Base-by-base conservation (phyloP, 2,888 invertebrate genomes). In the Eupithecia abbreviata region DNA sequence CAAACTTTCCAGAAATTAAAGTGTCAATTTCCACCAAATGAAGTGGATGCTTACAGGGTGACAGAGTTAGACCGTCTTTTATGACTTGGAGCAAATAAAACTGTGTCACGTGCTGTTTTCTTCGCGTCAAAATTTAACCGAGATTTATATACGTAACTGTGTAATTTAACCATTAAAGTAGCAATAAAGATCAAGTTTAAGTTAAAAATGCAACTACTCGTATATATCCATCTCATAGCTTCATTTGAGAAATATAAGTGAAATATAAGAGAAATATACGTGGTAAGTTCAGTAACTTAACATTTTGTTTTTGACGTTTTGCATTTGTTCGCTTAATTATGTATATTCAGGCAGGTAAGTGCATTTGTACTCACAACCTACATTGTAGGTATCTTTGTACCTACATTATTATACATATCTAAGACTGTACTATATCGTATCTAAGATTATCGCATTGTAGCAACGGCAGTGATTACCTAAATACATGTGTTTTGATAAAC, bases 391-490 rank as follows among this genome's bases (percentile, higher is more conserved):
- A 30, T 30, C 30, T 30, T 30, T 30, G 30, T 66, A 3, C 30
- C 68, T 68, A 15, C 45, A 45, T 42, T 43, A 42, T 43, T 68
- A 15, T 68, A 68, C 68, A 45, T 45, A 30, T 30, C 30, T 30
- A 30, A 30, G 30, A 30, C 30, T 30, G 30, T 30, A 30, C 30
- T 30, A 30, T 30, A 30, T 45, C 12, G 68, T 76, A 80, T 81
- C 80, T 65, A 80, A 83, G 77, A 80, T 82, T 84, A 85, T 90
- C 91, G 91, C 91, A 68, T 85, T 89, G 88, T 90, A 87, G 89
- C 85, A 85, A 84, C 80, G 80, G 89, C 92, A 79, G 91, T 93
- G 93, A 93, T 93, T 93, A 93, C 90, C 87, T 84, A 89, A 92
- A 90, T 87, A 86, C 86, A 84, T 85, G 82, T 83, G 82, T 85